A percentile compares a stretch with the other conserved stretches of the same genome.
Conservation (phyloP, 1,140 invertebrate genomes). For the Portunus trituberculatus region DNA sequence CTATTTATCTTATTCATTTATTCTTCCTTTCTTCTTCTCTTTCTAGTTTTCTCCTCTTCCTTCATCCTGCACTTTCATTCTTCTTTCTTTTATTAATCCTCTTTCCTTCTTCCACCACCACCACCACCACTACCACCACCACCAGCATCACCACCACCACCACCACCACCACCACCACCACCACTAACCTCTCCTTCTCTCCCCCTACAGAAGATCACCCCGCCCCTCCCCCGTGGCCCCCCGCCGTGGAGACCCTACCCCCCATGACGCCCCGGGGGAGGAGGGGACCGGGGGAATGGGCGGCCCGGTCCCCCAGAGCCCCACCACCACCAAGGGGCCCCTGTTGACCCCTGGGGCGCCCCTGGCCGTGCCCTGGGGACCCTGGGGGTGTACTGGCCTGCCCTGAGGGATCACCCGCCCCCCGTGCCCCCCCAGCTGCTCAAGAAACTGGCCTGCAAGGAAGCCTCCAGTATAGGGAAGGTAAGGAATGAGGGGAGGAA, state of each 20-base stretch:
- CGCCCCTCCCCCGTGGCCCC: conserved; percentile 54
- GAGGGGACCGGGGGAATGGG: background rate
- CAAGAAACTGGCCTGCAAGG: conserved; percentile 77
- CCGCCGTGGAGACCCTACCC: conserved; percentile 37
- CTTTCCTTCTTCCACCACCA: too few species aligned
- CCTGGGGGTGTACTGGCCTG: conserved; percentile 73
- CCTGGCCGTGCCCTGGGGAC: background rate
- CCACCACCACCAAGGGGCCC: background rate
- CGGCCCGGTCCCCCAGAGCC: background rate
- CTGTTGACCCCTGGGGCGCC: background rate
- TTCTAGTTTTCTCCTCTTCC: too few species aligned
- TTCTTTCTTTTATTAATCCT: background rate
- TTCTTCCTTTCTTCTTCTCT: too few species aligned
- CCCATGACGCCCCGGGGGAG: background rate
- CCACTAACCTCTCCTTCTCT: background rate
- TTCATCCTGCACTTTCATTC: background rate
- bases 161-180: background rate
- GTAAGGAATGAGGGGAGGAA: background rate
- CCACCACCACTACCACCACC: background rate
- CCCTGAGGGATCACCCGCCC: conserved; percentile 76
- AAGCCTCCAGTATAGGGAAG: conserved; percentile 76
- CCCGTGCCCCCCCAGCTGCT: conserved; percentile 77
- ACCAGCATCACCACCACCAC: background rate
- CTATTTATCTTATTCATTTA: too few species aligned
- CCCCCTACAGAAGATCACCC: conserved; percentile 44